These are phyloP conservation scores for Lagodon rhomboides DNA, from an alignment of 2,797 vertebrate genomes.

Conservation along the genomic window DNA sequence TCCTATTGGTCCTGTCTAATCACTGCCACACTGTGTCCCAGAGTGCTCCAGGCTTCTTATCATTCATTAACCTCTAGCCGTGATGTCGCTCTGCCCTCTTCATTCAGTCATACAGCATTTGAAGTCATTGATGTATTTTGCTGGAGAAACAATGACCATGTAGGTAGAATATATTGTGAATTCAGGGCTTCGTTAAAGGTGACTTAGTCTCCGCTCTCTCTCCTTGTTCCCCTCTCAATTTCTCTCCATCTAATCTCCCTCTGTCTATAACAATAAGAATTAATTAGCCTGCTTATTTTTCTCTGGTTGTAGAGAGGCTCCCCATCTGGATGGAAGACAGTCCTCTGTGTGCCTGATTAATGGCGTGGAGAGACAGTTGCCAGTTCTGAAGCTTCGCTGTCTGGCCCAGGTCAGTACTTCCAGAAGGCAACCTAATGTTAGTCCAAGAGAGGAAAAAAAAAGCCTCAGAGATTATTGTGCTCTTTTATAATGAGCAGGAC, in stretches of 20 bases:
- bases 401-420: slow-evolving; percentile 85
- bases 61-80: slow-evolving; percentile 92
- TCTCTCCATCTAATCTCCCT: slow-evolving; percentile 95
- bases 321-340: slow-evolving; percentile 98
- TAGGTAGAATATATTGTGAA: slow-evolving; percentile 88
- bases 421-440: slow-evolving; percentile 82
- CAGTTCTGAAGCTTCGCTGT: slow-evolving; percentile 86
- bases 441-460: slow-evolving; percentile 38
- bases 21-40: slow-evolving; percentile 75
- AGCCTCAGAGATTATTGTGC: slow-evolving; percentile 27
- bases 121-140: slow-evolving; percentile 81
- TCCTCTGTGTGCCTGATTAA: slow-evolving; percentile 98
- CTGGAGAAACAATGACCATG: slow-evolving; percentile 84
- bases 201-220: slow-evolving; percentile 88
- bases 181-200: slow-evolving; percentile 92
- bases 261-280: slow-evolving; percentile 99
- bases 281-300: slow-evolving; percentile 99
- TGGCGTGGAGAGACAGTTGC: slow-evolving; percentile 93
- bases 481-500: slow-evolving; percentile 30
- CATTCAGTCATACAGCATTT: slow-evolving; percentile 75
- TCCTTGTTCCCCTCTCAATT: slow-evolving; percentile 84
- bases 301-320: slow-evolving; percentile 93
- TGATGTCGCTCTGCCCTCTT: slow-evolving; percentile 79
- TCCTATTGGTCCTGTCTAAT: slow-evolving; percentile 75
- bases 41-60: slow-evolving; percentile 83